Evolutionary conservation across 2,888 invertebrate species (phyloP), one percentile per base, ranked within the genome.

Genomic region (Xestia xanthographa): DNA sequence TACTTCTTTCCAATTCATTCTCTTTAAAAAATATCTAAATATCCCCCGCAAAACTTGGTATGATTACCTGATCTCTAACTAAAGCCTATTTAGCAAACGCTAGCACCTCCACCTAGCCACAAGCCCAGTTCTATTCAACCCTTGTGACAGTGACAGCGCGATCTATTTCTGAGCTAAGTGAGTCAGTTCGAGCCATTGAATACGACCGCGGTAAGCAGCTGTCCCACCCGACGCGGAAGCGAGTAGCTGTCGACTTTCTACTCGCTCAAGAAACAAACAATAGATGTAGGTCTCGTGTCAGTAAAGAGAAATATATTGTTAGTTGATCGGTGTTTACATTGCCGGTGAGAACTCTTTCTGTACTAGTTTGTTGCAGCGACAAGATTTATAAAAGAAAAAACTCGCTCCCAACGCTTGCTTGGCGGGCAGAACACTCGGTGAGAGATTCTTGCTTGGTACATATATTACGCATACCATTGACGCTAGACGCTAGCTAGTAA

Each of bases 161-260:
- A 70, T 84, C 82, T 84, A 84, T 84, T 84, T 72, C 63, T 75
- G 43, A 34, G 22, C 45, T 77, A 72, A 83, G 66, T 82, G 75
- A 68, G 85, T 83, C 85, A 75, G 72, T 82, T 71, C 83, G 72
- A 85, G 22, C 65, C 82, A 85, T 75, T 83, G 85, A 85, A 70
- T 85, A 69, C 68, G 29, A 66, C 50, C 73, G 68, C 58, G 60
- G 67, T 50, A 22, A n/a, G 17, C 41, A 4, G 3, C 63, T 17
- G 63, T 41, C 41, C 17, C 63, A 62, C 41, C n/a, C 5, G 63
- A 41, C 62, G 38, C 22, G 62, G 62, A 63, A 41, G 41, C 63
- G 63, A 22, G 41, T 8, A 41, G n/a, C 63, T 26, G n/a, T 60
- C 60, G 58, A 8, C 29, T 60, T 29, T 20, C 29, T 29, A 29